A percentile compares a stretch with the other conserved stretches of the same genome.
Conservation (phyloP, 1,140 invertebrate genomes). For the Brachionus rubens region DNA sequence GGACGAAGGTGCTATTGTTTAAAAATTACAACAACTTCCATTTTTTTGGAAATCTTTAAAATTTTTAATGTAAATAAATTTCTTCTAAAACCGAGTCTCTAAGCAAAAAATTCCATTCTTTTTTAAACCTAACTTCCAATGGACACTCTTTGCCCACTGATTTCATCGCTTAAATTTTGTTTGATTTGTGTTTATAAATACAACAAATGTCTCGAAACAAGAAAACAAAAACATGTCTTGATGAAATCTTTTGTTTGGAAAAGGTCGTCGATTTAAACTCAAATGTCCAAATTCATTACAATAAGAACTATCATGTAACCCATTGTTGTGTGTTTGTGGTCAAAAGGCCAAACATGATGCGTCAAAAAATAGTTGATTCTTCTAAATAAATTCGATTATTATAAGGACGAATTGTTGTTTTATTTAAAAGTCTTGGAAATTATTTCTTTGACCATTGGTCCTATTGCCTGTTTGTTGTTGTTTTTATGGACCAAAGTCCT, state of each 20-base stretch:
- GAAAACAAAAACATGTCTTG: constrained; percentile 21
- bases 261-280: neutral
- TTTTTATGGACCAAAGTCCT: constrained; percentile 5
- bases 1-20: constrained; percentile 32
- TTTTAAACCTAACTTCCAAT: neutral
- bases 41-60: neutral
- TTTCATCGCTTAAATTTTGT: neutral
- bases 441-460: neutral
- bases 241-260: neutral
- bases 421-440: neutral
- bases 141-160: constrained; percentile 18
- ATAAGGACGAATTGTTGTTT: neutral
- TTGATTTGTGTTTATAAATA: neutral
- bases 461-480: neutral
- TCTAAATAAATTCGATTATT: constrained; percentile 20
- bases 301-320: constrained; percentile 26
- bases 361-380: constrained; percentile 38
- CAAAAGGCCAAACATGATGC: neutral
- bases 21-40: constrained; percentile 14
- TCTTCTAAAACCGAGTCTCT: neutral
- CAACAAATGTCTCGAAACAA: constrained; percentile 12
- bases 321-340: neutral
- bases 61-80: constrained; percentile 3
- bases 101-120: constrained; percentile 18
- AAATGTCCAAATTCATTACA: constrained; percentile 4